Conservation (phyloP, 2,888 invertebrate species). For the Silvanus unidentatus region DNA sequence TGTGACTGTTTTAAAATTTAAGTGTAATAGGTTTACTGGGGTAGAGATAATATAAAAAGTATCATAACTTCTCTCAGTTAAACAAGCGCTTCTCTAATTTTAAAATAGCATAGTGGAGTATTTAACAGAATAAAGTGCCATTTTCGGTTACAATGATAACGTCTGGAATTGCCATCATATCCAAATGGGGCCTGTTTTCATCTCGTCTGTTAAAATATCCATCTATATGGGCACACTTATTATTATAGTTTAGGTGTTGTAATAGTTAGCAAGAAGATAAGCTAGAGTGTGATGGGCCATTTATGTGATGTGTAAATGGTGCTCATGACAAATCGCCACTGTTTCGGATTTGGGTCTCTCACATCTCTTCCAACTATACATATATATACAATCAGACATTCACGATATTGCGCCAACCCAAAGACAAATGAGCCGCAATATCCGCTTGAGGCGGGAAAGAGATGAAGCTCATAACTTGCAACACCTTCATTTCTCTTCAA, state of each 20-base stretch:
- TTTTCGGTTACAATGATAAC: constrained; percentile 25
- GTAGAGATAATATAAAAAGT: constrained; percentile 42
- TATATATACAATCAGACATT: constrained; percentile 30
- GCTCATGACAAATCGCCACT: constrained; percentile 36
- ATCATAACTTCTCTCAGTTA: constrained; percentile 41
- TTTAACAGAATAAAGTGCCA: constrained; percentile 39
- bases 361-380: too few species aligned
- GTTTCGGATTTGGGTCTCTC: constrained; percentile 36
- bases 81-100: constrained; percentile 44
- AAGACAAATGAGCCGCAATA: constrained; percentile 47
- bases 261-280: constrained; percentile 23
- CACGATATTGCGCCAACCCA: constrained; percentile 36
- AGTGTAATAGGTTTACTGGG: constrained; percentile 45
- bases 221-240: too few species aligned
- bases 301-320: constrained; percentile 20
- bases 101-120: constrained; percentile 37
- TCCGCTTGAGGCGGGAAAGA: constrained; percentile 41
- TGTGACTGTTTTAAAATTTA: constrained; percentile 48
- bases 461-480: constrained; percentile 43
- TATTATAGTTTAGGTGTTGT: constrained; percentile 15
- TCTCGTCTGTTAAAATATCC: constrained; percentile 9
- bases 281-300: constrained; percentile 15
- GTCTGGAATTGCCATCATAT: not conserved
- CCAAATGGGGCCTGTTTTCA: not conserved
- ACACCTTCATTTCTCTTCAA: constrained; percentile 42